A percentile compares a stretch with the other conserved stretches of the same genome.
phyloP scores from a whole-genome alignment of 2,113 vertebrate species.

The sheep (Ovis aries) region DNA sequence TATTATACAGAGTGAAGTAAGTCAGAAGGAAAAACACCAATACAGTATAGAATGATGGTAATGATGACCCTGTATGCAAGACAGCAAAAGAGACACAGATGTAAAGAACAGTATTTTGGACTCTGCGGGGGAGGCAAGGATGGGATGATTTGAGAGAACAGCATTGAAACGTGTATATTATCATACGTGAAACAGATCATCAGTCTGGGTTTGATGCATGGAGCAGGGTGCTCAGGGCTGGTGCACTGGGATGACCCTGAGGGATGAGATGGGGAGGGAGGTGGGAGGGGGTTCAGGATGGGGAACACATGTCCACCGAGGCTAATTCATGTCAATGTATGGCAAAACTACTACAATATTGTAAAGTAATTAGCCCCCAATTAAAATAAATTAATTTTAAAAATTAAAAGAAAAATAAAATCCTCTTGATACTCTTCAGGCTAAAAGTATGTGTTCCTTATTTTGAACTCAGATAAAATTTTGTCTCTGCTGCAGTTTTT shows the following conservation, averaged over 20 bases:
- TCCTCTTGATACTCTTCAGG: neutral
- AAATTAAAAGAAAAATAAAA: neutral
- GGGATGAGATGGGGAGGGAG: neutral
- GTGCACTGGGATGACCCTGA: neutral
- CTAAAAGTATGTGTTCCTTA: neutral
- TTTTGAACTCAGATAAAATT: neutral
- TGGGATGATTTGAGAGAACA: neutral
- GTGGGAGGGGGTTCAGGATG: neutral
- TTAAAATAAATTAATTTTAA: neutral
- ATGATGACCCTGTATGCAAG: neutral
- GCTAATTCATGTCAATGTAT: neutral
- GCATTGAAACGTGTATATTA: neutral
- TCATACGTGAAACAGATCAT: neutral
- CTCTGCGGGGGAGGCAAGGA: neutral
- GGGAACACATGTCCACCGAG: neutral
- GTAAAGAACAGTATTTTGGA: neutral
- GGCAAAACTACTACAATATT: neutral
- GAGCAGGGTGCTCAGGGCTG: neutral
- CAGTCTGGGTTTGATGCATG: neutral
- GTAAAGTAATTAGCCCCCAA: neutral
- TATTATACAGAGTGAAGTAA: neutral
- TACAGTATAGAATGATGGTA: neutral
- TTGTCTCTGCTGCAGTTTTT: neutral
- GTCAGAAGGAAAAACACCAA: neutral
- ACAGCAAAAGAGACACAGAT: neutral